Percentiles rank a stretch among this genome's conserved stretches.
These are phyloP conservation scores for Bombylius major DNA, from an alignment of 2,888 invertebrate genomes.

Conservation along the genomic window DNA sequence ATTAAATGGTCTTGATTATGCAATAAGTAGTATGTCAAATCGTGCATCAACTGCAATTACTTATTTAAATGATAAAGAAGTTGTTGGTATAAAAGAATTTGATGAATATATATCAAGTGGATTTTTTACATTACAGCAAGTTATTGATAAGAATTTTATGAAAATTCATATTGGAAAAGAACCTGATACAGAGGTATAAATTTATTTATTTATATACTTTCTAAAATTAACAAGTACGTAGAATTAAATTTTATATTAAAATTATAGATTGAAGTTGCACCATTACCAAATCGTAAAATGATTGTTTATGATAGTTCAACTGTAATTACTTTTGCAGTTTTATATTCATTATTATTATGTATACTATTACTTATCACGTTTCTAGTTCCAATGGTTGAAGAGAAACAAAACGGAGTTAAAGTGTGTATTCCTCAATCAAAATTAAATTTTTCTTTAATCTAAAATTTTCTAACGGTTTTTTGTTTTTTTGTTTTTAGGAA, in stretches of 20 bases:
- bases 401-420: slow-evolving; percentile 46
- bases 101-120: slow-evolving; percentile 37
- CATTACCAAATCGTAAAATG: slow-evolving; percentile 23
- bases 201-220: not conserved
- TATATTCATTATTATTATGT: slow-evolving; percentile 25
- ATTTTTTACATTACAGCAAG: slow-evolving; percentile 46
- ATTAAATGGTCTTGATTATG: slow-evolving; percentile 34
- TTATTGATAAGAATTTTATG: slow-evolving; percentile 46
- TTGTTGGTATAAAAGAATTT: slow-evolving; percentile 30
- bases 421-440: slow-evolving; percentile 24
- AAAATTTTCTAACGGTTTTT: not conserved
- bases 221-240: not conserved
- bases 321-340: slow-evolving; percentile 22
- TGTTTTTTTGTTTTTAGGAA: slow-evolving; percentile 11
- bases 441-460: too few species aligned
- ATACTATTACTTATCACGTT: slow-evolving; percentile 31
- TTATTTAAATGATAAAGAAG: slow-evolving; percentile 28
- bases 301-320: slow-evolving; percentile 20
- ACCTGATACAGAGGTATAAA: slow-evolving; percentile 13
- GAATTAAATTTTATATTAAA: not conserved
- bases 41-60: slow-evolving; percentile 30
- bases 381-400: slow-evolving; percentile 44
- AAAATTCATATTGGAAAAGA: slow-evolving; percentile 19
- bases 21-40: slow-evolving; percentile 36
- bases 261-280: slow-evolving; percentile 19